phyloP scores from a whole-genome alignment of 2,797 vertebrate species.

The Mareca strepera region DNA sequence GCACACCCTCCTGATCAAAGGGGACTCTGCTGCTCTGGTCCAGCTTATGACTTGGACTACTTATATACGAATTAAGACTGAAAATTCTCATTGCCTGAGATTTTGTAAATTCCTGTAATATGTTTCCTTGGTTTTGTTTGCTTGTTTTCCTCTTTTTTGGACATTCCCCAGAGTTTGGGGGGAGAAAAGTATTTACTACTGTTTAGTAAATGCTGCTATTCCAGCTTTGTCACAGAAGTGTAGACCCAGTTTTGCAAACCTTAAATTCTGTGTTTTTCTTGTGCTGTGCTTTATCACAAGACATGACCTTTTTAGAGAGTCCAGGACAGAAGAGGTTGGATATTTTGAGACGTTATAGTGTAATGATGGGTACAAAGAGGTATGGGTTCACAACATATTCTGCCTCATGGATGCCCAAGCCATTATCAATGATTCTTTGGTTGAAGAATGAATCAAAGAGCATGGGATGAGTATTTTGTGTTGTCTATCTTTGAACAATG shows the following conservation, averaged over 20 bases:
- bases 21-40: neutral
- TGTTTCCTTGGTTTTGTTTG: neutral
- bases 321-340: neutral
- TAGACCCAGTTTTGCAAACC: neutral
- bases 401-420: neutral
- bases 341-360: neutral
- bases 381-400: neutral
- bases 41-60: rapidly evolving
- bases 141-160: neutral
- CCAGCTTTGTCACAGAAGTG: neutral
- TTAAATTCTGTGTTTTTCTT: neutral
- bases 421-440: neutral
- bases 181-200: neutral
- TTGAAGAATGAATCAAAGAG: neutral
- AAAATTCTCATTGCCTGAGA: neutral
- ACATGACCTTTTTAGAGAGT: neutral
- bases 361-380: neutral
- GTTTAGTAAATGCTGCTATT: neutral
- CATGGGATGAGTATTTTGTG: too few relatives aligned
- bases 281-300: neutral
- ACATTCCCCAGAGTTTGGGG: neutral
- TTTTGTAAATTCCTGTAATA: neutral
- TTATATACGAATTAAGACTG: neutral
- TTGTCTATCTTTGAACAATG: neutral
- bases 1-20: neutral